Percentiles rank a stretch among this genome's conserved stretches.
phyloP scores from a whole-genome alignment of 2,797 vertebrate species.

The Aselliscus stoliczkanus region DNA sequence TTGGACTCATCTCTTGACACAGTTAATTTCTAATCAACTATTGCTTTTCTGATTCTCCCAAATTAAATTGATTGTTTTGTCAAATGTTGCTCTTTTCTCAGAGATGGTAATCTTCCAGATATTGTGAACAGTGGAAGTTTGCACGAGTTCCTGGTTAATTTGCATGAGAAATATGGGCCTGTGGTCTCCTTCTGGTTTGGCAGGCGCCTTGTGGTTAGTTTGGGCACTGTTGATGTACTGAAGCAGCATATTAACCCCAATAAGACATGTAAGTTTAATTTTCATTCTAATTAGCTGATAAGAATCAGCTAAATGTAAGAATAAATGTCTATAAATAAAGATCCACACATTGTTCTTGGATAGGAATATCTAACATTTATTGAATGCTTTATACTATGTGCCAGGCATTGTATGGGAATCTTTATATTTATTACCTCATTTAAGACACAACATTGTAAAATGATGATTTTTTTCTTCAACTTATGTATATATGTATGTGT shows the following conservation, averaged over 20 bases:
- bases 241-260: conserved; percentile 95
- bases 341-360: neutral
- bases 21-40: neutral
- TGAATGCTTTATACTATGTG: neutral
- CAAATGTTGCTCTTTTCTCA: conserved; percentile 71
- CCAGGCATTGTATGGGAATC: neutral
- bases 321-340: neutral
- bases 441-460: neutral
- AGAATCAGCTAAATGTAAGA: no score
- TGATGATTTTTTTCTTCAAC: conserved; percentile 12
- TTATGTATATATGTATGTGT: neutral
- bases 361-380: conserved; percentile 6
- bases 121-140: conserved; percentile 91
- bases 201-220: conserved; percentile 91
- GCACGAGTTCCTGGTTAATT: conserved; percentile 93
- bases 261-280: conserved; percentile 86
- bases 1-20: neutral
- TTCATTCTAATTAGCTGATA: neutral
- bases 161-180: conserved; percentile 92
- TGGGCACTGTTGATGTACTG: conserved; percentile 89
- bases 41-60: conserved; percentile 25
- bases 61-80: conserved; percentile 5
- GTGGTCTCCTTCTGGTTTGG: conserved; percentile 98
- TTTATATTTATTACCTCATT: neutral
- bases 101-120: conserved; percentile 96